Base-by-base conservation (phyloP, 2,888 invertebrate genomes). In the Meiosimyza platycephala region DNA sequence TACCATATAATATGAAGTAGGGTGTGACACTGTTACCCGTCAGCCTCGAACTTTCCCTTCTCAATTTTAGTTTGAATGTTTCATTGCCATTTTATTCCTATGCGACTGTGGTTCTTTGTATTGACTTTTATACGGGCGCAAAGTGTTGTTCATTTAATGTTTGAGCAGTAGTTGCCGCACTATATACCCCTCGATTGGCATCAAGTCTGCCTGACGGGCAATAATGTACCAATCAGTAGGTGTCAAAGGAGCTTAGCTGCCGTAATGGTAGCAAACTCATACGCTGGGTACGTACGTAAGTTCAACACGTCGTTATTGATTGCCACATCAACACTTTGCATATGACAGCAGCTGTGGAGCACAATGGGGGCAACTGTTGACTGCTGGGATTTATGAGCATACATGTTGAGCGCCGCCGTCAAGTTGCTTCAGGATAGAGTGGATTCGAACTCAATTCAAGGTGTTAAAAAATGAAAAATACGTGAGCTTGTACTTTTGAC, bases 311-410 rank as follows among this genome's bases (percentile, higher is more conserved):
- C 72, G 65, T 72, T 66, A 72, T 66, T 72, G 66, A 72, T 66
- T 72, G 65, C 66, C 59, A 54, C 57, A 59, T 68, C 57, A 59
- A 72, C 64, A 72, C 70, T 72, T 72, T 74, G 70, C 52, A 71
- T 71, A 66, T 75, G 75, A 73, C 75, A 75, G 69, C 40, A 50
- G 48, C 70, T 72, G 70, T 33, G n/a, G 40, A 47, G 48, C 50
- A 18, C 7, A n/a, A 16, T 50, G 47, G 18, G 16, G 48, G 40
- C 9, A 40, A 40, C 6, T 40, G 40, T 40, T 40, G 40, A 9
- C 40, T 40, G 40, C 40, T 47, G 48, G 63, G 50, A 63, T 63
- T 63, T 63, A 16, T 18, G 16, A 16, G 13, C 47, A 63, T 63
- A 13, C 22, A 57, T 18, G 57, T 28, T 18, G n/a, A 18, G 57